Conservation (phyloP, 2,888 invertebrate species). For the Trachelus iudaicus region DNA sequence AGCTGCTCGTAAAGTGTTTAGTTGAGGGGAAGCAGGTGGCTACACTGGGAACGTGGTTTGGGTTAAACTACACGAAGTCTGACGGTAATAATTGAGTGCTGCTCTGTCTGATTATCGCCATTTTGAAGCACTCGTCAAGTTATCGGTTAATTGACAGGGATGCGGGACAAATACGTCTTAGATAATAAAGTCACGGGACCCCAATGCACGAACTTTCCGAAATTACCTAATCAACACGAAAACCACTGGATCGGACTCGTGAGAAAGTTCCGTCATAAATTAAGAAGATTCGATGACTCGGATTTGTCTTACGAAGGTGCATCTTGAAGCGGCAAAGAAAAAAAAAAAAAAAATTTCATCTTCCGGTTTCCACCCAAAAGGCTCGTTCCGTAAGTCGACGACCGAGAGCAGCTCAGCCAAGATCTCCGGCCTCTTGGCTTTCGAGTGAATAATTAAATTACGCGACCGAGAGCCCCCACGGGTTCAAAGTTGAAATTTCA, state of each 20-base stretch:
- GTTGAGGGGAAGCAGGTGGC: conserved; percentile 53
- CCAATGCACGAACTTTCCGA: background rate
- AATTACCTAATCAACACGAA: background rate
- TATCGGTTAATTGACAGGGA: conserved; percentile 62
- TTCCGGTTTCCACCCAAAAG: background rate
- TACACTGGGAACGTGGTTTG: conserved; percentile 31
- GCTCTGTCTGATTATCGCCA: conserved; percentile 64
- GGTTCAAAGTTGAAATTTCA: conserved; percentile 64
- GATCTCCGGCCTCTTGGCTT: conserved; percentile 34
- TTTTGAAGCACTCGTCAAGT: conserved; percentile 56
- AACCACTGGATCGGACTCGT: background rate
- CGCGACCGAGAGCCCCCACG: conserved; percentile 45
- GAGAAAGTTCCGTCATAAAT: background rate
- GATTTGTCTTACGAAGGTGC: background rate
- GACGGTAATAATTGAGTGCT: conserved; percentile 66
- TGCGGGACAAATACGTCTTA: conserved; percentile 63
- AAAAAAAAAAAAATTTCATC: background rate
- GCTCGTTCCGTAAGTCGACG: background rate
- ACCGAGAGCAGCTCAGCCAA: conserved; percentile 12
- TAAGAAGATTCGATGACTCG: background rate
- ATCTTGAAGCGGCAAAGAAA: background rate
- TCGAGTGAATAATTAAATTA: conserved; percentile 58
- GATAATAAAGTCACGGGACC: background rate
- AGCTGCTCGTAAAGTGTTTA: conserved; percentile 66
- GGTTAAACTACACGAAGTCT: conserved; percentile 64